These are phyloP conservation scores for Cryptus armator DNA, from an alignment of 2,888 invertebrate genomes.

Conservation along the genomic window DNA sequence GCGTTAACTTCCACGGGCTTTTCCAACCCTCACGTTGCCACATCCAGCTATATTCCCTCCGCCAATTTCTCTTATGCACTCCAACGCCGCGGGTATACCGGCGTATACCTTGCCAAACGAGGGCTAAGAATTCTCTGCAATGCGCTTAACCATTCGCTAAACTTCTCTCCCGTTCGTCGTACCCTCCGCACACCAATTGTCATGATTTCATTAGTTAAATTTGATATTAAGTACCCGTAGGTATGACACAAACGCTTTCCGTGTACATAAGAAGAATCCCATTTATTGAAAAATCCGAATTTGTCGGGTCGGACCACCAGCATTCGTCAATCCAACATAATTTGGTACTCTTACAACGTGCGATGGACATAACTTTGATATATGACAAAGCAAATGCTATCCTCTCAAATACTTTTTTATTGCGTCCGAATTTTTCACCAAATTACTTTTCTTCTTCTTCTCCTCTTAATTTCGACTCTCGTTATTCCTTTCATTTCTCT, in stretches of 20 bases:
- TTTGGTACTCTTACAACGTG: too few relatives aligned
- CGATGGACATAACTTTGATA: too few relatives aligned
- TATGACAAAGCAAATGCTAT: neutral
- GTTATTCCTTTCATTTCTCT: constrained; percentile 34
- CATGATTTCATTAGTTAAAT: constrained; percentile 75
- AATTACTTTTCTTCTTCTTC: constrained; percentile 25
- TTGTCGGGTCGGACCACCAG: neutral
- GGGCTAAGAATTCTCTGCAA: constrained; percentile 75
- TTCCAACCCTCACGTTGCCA: constrained; percentile 41
- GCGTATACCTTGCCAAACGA: constrained; percentile 70
- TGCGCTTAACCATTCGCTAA: constrained; percentile 68
- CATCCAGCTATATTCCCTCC: constrained; percentile 40
- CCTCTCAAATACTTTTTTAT: neutral
- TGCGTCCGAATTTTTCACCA: neutral
- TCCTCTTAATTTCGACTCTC: constrained; percentile 25
- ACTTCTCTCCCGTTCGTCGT: constrained; percentile 66
- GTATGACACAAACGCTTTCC: neutral
- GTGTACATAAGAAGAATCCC: neutral
- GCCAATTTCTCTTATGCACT: constrained; percentile 58
- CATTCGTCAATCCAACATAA: too few relatives aligned
- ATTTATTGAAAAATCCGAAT: neutral
- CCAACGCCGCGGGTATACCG: constrained; percentile 61
- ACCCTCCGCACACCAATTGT: constrained; percentile 57
- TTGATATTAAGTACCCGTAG: neutral
- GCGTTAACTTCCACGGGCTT: constrained; percentile 58